Percentiles rank a stretch among this genome's conserved stretches.
Conservation (phyloP, 2,113 vertebrate genomes). For the Heterotilapia buettikoferi region DNA sequence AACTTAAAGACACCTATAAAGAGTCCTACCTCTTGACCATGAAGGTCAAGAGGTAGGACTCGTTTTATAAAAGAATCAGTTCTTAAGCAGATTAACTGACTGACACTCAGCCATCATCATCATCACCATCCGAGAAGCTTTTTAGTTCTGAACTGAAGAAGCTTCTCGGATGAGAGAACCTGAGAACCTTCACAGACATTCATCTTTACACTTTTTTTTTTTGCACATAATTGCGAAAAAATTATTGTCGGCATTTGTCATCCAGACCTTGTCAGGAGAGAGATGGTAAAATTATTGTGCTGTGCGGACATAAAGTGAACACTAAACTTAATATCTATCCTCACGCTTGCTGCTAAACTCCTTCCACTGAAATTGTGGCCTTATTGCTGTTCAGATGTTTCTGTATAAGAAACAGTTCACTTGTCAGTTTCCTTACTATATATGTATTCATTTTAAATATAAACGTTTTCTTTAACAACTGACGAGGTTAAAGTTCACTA, state of each 20-base stretch:
- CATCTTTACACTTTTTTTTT: neutral
- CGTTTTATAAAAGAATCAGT: neutral
- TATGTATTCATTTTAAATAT: neutral
- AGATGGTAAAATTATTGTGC: neutral
- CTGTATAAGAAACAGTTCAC: neutral
- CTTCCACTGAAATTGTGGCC: neutral
- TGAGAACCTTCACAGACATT: neutral
- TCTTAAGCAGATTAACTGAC: neutral
- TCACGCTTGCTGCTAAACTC: neutral
- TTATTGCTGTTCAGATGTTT: neutral
- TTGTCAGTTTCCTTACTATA: neutral
- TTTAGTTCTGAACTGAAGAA: neutral
- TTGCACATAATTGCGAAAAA: rapidly evolving
- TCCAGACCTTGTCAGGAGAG: neutral
- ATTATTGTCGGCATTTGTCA: neutral
- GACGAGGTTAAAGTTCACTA: neutral
- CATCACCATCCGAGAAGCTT: neutral
- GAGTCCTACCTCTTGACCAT: too few species aligned
- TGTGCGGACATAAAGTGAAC: neutral
- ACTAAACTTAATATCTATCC: neutral
- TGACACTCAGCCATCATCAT: neutral
- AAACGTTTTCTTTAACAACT: neutral
- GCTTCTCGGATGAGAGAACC: rapidly evolving
- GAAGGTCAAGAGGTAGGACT: neutral
- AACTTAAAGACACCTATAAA: neutral